phyloP scores from a whole-genome alignment of 2,113 vertebrate species.

The Synodontis membranacea region DNA sequence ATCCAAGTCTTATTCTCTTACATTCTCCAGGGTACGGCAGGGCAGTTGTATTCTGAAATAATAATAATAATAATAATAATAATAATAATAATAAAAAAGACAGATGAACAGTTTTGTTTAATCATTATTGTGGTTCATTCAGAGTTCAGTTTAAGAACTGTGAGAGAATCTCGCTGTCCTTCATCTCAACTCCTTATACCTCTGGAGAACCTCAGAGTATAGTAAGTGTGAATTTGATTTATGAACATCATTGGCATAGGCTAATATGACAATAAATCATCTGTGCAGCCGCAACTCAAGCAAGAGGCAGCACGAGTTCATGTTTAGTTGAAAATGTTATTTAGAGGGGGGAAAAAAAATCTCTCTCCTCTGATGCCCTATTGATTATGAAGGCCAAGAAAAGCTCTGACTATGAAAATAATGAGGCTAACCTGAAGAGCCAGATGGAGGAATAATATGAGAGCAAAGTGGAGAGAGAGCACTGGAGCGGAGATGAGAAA shows the following conservation, averaged over 20 bases:
- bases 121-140: slow-evolving; percentile 1
- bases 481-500: not conserved
- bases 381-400: slow-evolving; percentile 33
- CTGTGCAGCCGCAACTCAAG: slow-evolving; percentile 17
- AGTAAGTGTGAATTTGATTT: slow-evolving; percentile 16
- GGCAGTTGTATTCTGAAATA: not conserved
- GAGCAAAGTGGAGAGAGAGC: not conserved
- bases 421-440: slow-evolving; percentile 31
- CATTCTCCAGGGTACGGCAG: slow-evolving; percentile 17
- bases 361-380: slow-evolving; percentile 1
- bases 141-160: not conserved
- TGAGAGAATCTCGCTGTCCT: not conserved
- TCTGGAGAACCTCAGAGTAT: not conserved
- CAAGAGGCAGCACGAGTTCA: slow-evolving; percentile 7
- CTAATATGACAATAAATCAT: slow-evolving; percentile 23
- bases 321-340: slow-evolving; percentile 15
- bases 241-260: not conserved
- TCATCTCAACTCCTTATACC: not conserved
- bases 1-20: slow-evolving; percentile 24
- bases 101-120: not conserved
- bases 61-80: not conserved
- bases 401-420: slow-evolving; percentile 40
- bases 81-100: not conserved
- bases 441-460: slow-evolving; percentile 26
- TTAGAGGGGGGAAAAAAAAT: not conserved